These are phyloP conservation scores for Babylonia areolata DNA, from an alignment of 1,140 invertebrate genomes.

Conservation along the genomic window DNA sequence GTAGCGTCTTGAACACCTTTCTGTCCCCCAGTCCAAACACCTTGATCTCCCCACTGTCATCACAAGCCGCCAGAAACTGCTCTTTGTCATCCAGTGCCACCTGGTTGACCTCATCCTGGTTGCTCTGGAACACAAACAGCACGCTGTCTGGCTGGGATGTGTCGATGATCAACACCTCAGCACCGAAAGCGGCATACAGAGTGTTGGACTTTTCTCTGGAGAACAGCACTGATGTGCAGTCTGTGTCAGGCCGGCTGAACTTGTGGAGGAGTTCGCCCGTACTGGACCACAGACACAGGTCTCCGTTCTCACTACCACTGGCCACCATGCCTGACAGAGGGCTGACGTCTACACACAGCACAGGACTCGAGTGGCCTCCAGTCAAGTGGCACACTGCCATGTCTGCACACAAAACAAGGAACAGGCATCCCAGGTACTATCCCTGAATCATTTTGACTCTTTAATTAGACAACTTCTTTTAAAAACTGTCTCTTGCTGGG, in stretches of 20 bases:
- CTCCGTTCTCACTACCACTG: constrained; percentile 67
- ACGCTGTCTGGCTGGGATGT: constrained; percentile 41
- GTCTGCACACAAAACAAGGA: not conserved
- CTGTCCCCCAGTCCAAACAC: constrained; percentile 64
- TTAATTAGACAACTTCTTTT: no score
- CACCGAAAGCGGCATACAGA: constrained; percentile 65
- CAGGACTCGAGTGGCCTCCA: constrained; percentile 75
- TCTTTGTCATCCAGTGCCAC: constrained; percentile 67
- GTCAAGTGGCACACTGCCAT: constrained; percentile 35
- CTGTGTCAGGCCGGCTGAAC: constrained; percentile 48
- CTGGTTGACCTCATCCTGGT: constrained; percentile 71
- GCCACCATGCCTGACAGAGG: constrained; percentile 52
- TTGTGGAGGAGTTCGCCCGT: constrained; percentile 56
- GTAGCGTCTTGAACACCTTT: constrained; percentile 67
- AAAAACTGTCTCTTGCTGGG: no score
- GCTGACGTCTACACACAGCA: constrained; percentile 74
- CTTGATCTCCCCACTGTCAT: constrained; percentile 71
- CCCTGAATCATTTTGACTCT: no score
- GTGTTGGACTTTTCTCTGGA: constrained; percentile 60
- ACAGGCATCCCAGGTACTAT: no score
- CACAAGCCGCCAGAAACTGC: constrained; percentile 67
- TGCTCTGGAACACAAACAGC: constrained; percentile 58
- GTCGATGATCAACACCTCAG: constrained; percentile 61
- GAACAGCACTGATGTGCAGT: constrained; percentile 64
- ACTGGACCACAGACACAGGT: constrained; percentile 68